Evolutionary conservation across 92 coral and sea anemone genomes (phyloP).

Genomic region (Zoanthus solanderi): DNA sequence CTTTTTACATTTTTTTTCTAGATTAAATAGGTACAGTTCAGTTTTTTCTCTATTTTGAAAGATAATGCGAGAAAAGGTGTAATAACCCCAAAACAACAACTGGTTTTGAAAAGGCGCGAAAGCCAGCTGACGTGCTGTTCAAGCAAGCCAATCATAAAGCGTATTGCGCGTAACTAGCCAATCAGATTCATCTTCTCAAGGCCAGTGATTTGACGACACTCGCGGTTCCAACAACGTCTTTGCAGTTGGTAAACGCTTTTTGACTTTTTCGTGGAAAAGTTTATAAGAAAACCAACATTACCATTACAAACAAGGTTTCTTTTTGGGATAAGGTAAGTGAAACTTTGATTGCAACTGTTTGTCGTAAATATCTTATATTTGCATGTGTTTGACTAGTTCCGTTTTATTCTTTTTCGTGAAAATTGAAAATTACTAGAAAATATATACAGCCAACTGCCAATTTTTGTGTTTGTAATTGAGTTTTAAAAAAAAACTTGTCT

Average conservation of each 20-base stretch:
- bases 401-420: too few species aligned
- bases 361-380: too few species aligned
- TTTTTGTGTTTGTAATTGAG: too few species aligned
- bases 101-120: constrained; percentile 15
- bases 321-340: not conserved
- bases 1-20: too few species aligned
- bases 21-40: too few species aligned
- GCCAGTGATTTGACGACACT: not conserved
- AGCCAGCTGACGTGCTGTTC: constrained; percentile 14
- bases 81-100: too few species aligned
- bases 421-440: too few species aligned
- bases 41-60: too few species aligned
- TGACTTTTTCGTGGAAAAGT: not conserved
- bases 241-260: not conserved
- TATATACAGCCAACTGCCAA: too few species aligned
- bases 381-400: too few species aligned
- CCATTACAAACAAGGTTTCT: not conserved
- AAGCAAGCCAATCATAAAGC: constrained; percentile 16
- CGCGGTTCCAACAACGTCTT: not conserved
- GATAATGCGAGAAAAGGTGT: too few species aligned
- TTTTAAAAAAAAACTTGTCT: too few species aligned
- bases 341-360: not conserved
- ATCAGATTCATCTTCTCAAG: constrained; percentile 3
- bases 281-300: not conserved
- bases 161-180: constrained; percentile 5